Percentiles rank a stretch among this genome's conserved stretches.
Evolutionary conservation across 2,113 vertebrate species (phyloP).

Genomic region (Rhea pennata): DNA sequence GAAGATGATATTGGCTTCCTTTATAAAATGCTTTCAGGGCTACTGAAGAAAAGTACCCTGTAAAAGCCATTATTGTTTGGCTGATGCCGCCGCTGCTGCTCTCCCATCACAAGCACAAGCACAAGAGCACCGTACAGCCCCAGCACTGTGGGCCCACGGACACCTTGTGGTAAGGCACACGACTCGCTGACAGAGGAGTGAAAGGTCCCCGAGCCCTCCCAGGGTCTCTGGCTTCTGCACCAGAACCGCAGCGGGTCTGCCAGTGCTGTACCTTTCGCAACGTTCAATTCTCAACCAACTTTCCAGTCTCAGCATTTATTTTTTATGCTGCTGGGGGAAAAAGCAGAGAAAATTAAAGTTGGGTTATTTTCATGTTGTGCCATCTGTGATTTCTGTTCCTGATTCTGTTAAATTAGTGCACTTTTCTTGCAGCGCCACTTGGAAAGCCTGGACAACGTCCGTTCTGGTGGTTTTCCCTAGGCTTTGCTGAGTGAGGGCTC

Average conservation of each 20-base stretch:
- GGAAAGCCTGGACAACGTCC: constrained; percentile 46
- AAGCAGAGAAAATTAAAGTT: not conserved
- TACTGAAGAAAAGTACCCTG: not conserved
- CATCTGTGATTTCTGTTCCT: not conserved
- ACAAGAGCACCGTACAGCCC: not conserved
- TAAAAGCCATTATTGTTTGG: not conserved
- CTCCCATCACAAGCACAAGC: not conserved
- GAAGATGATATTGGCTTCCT: not conserved
- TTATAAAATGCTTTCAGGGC: constrained; percentile 9
- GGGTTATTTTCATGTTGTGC: not conserved
- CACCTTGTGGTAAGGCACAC: not conserved
- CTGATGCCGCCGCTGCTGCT: not conserved
- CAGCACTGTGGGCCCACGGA: not conserved
- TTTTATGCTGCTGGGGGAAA: not conserved
- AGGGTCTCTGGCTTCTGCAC: not conserved
- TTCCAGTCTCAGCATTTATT: not conserved
- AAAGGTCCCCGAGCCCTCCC: not conserved
- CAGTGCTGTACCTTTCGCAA: not conserved
- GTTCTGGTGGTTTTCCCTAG: constrained; percentile 56
- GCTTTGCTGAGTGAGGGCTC: constrained; percentile 37
- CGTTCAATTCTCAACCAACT: not conserved
- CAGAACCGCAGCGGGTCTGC: not conserved
- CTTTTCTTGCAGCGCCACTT: not conserved
- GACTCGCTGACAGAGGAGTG: not conserved
- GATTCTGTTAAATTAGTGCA: not conserved